A percentile compares a stretch with the other conserved stretches of the same genome.
Evolutionary conservation across 2,113 vertebrate genomes (phyloP).

Genomic region (Otus sunia): DNA sequence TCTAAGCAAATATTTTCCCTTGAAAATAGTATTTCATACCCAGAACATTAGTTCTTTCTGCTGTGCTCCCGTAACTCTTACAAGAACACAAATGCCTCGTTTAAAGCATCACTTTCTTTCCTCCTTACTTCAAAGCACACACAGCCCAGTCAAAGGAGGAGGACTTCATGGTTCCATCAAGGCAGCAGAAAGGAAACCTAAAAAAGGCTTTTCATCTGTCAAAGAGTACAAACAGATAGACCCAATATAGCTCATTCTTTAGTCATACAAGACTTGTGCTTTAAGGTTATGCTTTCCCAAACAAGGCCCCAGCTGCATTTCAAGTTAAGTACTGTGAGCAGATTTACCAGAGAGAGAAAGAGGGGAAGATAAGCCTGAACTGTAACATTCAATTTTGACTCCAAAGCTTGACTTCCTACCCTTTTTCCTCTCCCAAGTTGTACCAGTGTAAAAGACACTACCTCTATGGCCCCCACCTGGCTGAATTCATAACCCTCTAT

Average conservation of each 20-base stretch:
- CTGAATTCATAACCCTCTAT: neutral
- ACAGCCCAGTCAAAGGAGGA: fast-evolving
- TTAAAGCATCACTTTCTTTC: neutral
- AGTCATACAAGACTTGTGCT: neutral
- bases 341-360: neutral
- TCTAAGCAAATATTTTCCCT: neutral
- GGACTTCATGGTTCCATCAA: neutral
- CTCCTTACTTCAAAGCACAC: neutral
- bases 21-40: neutral
- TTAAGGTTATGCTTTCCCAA: neutral
- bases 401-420: neutral
- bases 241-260: neutral
- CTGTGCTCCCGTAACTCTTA: neutral
- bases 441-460: neutral
- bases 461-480: neutral
- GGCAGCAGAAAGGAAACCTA: neutral
- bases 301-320: neutral
- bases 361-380: neutral
- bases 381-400: neutral
- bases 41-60: neutral
- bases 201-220: neutral
- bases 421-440: neutral
- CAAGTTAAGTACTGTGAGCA: neutral
- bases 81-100: neutral
- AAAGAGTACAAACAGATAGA: neutral